A percentile compares a stretch with the other conserved stretches of the same genome.
Conservation (phyloP, 2,888 invertebrate species). For the Mythimna loreyi region DNA sequence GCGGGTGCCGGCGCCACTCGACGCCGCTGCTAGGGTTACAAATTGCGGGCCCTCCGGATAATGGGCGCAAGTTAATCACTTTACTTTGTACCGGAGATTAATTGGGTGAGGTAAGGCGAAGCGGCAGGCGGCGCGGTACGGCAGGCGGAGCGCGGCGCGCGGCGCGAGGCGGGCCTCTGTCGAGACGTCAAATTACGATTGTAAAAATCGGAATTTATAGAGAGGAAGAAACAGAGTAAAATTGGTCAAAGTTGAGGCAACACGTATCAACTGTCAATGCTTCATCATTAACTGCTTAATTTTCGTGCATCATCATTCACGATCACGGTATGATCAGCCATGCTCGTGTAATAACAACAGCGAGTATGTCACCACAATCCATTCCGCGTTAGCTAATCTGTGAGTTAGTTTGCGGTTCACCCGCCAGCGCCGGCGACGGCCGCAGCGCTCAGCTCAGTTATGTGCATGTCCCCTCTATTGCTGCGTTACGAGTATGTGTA, state of each 20-base stretch:
- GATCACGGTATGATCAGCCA: background rate
- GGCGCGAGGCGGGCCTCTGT: no score
- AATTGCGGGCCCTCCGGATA: conserved; percentile 48
- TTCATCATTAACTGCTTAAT: background rate
- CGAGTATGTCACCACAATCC: background rate
- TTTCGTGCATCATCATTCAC: background rate
- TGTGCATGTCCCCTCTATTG: no score
- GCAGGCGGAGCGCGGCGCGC: background rate
- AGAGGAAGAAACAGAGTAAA: background rate
- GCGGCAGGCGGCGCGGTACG: background rate
- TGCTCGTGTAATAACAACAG: background rate
- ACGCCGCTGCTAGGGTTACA: conserved; percentile 47
- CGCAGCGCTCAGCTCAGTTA: background rate
- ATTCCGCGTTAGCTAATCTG: background rate
- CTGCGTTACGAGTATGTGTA: background rate
- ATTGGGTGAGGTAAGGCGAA: conserved; percentile 20
- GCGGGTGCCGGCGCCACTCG: conserved; percentile 10
- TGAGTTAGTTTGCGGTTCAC: conserved; percentile 16
- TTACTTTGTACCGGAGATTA: conserved; percentile 49
- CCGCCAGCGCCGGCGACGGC: conserved; percentile 7
- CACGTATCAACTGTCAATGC: no score
- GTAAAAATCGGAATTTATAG: background rate
- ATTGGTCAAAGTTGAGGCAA: background rate
- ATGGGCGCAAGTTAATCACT: conserved; percentile 52
- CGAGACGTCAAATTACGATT: background rate